Base-by-base conservation (phyloP, 2,113 vertebrate species). In the Thunnus maccoyii region DNA sequence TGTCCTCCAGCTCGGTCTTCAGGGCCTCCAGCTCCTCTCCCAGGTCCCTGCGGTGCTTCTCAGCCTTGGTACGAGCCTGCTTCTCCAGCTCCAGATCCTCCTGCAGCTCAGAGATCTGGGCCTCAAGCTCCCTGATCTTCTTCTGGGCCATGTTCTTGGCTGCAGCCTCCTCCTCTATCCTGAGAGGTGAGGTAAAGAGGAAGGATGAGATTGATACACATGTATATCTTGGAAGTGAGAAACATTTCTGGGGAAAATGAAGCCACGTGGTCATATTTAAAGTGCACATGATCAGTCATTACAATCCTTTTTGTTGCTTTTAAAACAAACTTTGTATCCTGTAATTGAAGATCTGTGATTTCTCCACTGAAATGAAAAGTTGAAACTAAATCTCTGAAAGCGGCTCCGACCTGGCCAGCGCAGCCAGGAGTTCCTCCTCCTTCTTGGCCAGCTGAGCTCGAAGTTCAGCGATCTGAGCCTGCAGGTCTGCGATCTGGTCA, bases 1-100 rank as follows among this genome's bases (percentile, higher is more conserved):
- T 99, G 91, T 99, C 98, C 84, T 99, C 97, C 83, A 99, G 87
- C 86, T 99, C 98, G 0, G 97, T 98, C 90, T 99, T 99, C 54
- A 99, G 88, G 0, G 98, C 98, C 85, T 99, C 98, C 78, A 99
- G 94, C 89, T 99, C 98, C 83, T 99, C 98, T 22, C 96, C 96
- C 12, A 99, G 94, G 80, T 99, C 98, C 68, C 97, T 90, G 36
- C 97, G 97, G 25, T 97, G 96, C 85, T 98, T 98, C 86, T 99
- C 98, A 0, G 97, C 97, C 92, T 99, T 99, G 63, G 93, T 88
- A 14, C 98, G 95, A 0, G 93, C 94, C 13, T 94, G 94, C 60
- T 94, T 95, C 93, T 99, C 98, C 7, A 98, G 95, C 54, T 99
- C 98, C 80, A 99, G 89, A 82, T 99, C 98, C 86, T 99, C 98